Evolutionary conservation across 2,888 invertebrate genomes (phyloP), one percentile per base, ranked within the genome.

Genomic region (Mimachlamys varia): DNA sequence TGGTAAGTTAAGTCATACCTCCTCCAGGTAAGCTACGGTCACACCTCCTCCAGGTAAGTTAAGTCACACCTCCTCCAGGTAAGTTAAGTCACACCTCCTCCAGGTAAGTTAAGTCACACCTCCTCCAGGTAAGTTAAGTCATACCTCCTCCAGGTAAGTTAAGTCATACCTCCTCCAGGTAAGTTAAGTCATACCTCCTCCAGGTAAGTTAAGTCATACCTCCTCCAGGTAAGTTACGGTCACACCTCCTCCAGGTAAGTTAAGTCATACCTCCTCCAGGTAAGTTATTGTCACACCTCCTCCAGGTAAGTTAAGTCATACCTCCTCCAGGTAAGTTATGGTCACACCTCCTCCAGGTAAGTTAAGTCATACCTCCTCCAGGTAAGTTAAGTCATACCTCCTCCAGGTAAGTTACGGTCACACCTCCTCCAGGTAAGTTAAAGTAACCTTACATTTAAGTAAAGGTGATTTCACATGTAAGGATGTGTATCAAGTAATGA

Each of bases 11-110:
- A 92, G 90, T 93, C 94, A 92, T 7, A 49, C 89, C 19, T n/a
- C n/a, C n/a, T n/a, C n/a, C n/a, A n/a, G n/a, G n/a, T n/a, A n/a
- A n/a, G n/a, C n/a, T n/a, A n/a, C n/a, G 94, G 93, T 95, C 33
- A 89, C 93, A 37, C 93, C 93, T 50, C 93, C 93, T 27, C 94
- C 93, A 92, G 93, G 94, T 94, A 93, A 88, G 88, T 91, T 53
- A 22, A 49, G 15, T 90, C n/a, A 49, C 5, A 27, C 89, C n/a
- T 38, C 88, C 89, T n/a, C 88, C 89, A 89, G 88, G 89, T 91
- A 89, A 33, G 12, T 22, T 15, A 90, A 92, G 90, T 93, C 94
- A 92, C 17, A 49, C 89, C 19, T n/a, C n/a, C n/a, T n/a, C n/a
- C n/a, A n/a, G n/a, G n/a, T n/a, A n/a, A n/a, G n/a, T n/a, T n/a